Conservation (phyloP, 2,113 vertebrate species). For the Amphilophus citrinellus region DNA sequence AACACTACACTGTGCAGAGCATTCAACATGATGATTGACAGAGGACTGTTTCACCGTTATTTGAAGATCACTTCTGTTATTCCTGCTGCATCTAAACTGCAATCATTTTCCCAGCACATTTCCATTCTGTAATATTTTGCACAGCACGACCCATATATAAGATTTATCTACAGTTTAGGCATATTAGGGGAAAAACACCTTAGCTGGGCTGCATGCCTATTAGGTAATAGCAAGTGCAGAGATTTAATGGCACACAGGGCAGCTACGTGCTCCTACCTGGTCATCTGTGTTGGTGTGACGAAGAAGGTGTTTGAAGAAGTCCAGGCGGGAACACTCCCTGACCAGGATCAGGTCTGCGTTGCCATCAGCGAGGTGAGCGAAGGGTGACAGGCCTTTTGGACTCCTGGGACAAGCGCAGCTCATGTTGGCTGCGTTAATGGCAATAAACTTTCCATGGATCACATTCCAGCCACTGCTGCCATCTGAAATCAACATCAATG, state of each 20-base stretch:
- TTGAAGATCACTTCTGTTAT: not conserved
- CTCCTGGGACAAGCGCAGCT: conserved; percentile 95
- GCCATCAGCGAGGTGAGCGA: conserved; percentile 93
- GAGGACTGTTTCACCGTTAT: not conserved
- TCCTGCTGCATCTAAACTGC: not conserved
- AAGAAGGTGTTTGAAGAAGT: conserved; percentile 90
- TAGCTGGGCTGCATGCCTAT: not conserved
- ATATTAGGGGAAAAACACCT: not conserved
- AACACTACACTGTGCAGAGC: not conserved
- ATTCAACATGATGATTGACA: conserved; percentile 20
- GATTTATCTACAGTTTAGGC: not conserved
- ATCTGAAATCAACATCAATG: not conserved
- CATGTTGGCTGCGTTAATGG: conserved; percentile 92
- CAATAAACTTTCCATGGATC: conserved; percentile 90
- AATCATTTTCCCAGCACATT: not conserved
- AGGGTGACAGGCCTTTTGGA: conserved; percentile 90
- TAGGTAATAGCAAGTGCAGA: not conserved
- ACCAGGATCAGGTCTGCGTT: conserved; percentile 93
- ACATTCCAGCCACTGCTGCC: conserved; percentile 81
- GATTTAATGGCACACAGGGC: not conserved
- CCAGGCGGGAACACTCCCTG: conserved; percentile 90
- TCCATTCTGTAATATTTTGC: not conserved
- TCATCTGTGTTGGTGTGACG: conserved; percentile 91
- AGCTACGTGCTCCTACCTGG: conserved; percentile 77
- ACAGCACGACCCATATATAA: not conserved